These are phyloP conservation scores for Ibycter americanus DNA, from an alignment of 2,797 vertebrate genomes.

Conservation along the genomic window DNA sequence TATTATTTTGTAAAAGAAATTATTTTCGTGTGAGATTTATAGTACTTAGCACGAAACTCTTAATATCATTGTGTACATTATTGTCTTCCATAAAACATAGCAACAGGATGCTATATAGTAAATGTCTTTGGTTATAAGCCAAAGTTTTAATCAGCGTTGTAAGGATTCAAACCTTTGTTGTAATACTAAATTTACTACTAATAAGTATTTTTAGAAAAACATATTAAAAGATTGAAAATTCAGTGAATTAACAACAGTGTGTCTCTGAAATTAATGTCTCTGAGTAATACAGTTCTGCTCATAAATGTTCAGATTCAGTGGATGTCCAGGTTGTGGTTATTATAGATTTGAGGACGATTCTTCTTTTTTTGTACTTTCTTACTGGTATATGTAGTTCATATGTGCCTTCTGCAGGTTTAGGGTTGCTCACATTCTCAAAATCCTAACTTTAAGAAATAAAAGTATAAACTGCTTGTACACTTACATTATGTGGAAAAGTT, in stretches of 20 bases:
- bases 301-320: neutral
- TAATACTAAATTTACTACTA: neutral
- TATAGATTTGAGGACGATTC: neutral
- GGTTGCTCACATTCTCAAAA: neutral
- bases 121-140: neutral
- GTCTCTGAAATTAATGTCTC: neutral
- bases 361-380: neutral
- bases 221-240: neutral
- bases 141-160: neutral
- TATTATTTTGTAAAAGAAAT: slow-evolving; percentile 45
- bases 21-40: neutral
- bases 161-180: neutral
- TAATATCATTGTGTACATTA: neutral
- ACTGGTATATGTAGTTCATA: neutral
- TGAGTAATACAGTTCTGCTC: neutral
- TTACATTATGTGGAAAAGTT: neutral
- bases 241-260: neutral
- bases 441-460: neutral
- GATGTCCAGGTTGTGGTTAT: neutral
- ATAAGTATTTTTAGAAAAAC: neutral
- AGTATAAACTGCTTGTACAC: neutral
- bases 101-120: neutral
- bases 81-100: neutral
- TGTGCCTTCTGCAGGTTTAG: neutral
- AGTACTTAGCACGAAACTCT: neutral